Base-by-base conservation (phyloP, 1,140 invertebrate species). In the Heliconius eleuchia region DNA sequence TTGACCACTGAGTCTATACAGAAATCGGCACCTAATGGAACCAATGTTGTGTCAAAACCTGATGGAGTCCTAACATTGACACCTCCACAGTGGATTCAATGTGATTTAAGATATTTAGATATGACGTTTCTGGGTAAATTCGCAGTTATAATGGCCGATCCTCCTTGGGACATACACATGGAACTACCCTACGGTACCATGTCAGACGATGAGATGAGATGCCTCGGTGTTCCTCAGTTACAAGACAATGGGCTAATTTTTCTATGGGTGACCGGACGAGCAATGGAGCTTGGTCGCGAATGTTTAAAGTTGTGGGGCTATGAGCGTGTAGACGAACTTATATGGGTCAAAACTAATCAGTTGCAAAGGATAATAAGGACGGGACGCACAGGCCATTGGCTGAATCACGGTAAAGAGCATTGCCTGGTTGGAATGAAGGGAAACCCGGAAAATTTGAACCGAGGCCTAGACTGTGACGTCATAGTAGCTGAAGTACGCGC, bases 291-390 rank as follows among this genome's bases (percentile, higher is more conserved):
- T 11, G 99, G 99, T 0, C 95, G 98, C 52, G 98, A 99, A 89
- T 99, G 98, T 87, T 94, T 99, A 5, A 97, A 98, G 85, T 89
- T 99, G 1, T 99, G 98, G 98, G 99, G 99, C 9, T 99, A 99
- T 90, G 98, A 99, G 90, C 95, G 99, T 79, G 98, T 99, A 2
- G 99, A 99, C 91, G 99, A 99, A 91, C 96, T 99, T 13, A 99
- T 99, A 84, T 99, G 99, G 99, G 99, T 99, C 4, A 99, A 99
- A 95, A 99, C 99, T 0, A 99, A 99, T 95, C 99, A 99, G 88
- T 93, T 99, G 80, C 99, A 99, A 92, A 95, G 99, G 82, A 99
- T 99, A 80, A 99, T 99, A 85, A 95, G 99, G 72, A 99, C 99
- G 0, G 99, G 99, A 1, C 95, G 99, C 77, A 99, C 99, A 0